Base-by-base conservation (phyloP, 1,140 invertebrate genomes). In the Drosophila nasuta region DNA sequence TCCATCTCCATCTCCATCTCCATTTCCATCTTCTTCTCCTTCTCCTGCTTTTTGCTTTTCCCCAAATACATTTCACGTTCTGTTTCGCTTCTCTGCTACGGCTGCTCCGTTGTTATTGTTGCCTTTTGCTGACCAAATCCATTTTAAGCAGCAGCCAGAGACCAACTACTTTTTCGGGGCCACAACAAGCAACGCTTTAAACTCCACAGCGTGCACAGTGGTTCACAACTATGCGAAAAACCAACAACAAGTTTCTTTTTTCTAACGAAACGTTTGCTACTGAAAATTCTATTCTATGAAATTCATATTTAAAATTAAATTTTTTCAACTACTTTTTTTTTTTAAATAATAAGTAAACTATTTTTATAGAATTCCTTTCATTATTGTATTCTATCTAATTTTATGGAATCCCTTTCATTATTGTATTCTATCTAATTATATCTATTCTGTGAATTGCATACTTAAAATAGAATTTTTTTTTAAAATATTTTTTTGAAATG, bases 121-220 rank as follows among this genome's bases (percentile, higher is more conserved):
- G 38, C 28, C 51, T 15, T 52, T 33, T 59, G 49, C 59, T 69
- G 58, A 46, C 67, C 66, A 75, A 65, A 75, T 75, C 76, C 76
- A 79, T 79, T 79, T 79, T 63, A 71, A 79, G 73, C 77, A 72
- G 48, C 58, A 57, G 38, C 13, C 51, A 43, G 41, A 63, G 59
- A 62, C 33, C 67, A 75, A 60, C 52, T 51, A 38, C 35, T 69
- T 51, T 43, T 49, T 41, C 5, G 46, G 46, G 13, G 10, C 28
- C 45, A 49, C n/a, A 49, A 63, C 28, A 57, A 48, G 20, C 62
- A 52, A 41, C 43, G 63, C 63, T 66, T 66, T 54, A 54, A 66
- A 46, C 13, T 48, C 10, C 25, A 30, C 33, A 54, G 51, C 11
- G 11, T 28, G 51, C 43, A 67, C 65, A 67, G 45, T 67, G 52